phyloP scores from a whole-genome alignment of 1,140 invertebrate species.

The Muscidifurax raptorellus region DNA sequence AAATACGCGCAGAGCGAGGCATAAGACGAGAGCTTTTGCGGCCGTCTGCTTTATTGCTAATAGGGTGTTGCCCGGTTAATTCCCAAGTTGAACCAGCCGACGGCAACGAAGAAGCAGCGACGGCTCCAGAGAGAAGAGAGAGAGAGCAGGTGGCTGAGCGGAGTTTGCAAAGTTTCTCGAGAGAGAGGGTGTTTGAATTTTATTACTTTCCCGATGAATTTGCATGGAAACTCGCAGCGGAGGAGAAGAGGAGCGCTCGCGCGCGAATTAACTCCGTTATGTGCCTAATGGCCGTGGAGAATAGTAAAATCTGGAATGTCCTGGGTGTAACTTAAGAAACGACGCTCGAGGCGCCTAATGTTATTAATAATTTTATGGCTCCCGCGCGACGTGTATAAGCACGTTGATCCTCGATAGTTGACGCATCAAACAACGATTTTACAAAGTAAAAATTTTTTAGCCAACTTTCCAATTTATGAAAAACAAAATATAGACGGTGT shows the following conservation, averaged over 20 bases:
- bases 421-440: too few species aligned
- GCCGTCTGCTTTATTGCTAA: slow-evolving; percentile 63
- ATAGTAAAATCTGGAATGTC: slow-evolving; percentile 43
- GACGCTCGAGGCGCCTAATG: not conserved
- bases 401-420: too few species aligned
- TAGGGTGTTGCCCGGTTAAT: slow-evolving; percentile 63
- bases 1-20: not conserved
- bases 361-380: slow-evolving; percentile 29
- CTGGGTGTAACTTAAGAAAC: not conserved
- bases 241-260: not conserved
- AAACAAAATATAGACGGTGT: not conserved
- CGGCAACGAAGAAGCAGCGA: slow-evolving; percentile 7
- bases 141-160: slow-evolving; percentile 52
- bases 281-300: slow-evolving; percentile 57
- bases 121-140: not conserved
- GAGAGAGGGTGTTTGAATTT: slow-evolving; percentile 65
- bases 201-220: slow-evolving; percentile 65
- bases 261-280: slow-evolving; percentile 61
- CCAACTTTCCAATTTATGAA: not conserved
- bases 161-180: slow-evolving; percentile 63
- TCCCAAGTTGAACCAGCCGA: slow-evolving; percentile 48
- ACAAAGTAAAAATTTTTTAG: not conserved
- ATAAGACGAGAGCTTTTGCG: slow-evolving; percentile 16
- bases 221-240: slow-evolving; percentile 63
- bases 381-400: not conserved